phyloP scores from a whole-genome alignment of 1,140 invertebrate species.

The Halictus rubicundus region DNA sequence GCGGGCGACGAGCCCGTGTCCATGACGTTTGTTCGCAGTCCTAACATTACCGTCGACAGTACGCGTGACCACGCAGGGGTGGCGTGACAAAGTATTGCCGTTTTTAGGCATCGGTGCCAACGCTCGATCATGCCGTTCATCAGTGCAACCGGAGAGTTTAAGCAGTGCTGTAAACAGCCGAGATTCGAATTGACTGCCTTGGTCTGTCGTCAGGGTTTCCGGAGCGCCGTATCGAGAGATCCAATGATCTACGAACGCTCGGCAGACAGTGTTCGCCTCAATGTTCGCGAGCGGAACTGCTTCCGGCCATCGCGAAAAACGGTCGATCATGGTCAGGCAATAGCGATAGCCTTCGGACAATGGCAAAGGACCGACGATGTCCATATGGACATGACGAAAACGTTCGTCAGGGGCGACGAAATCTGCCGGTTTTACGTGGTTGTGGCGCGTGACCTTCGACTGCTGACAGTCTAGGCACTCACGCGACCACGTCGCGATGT shows the following conservation, averaged over 20 bases:
- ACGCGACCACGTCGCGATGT: too few relatives aligned
- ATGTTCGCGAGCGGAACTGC: not conserved
- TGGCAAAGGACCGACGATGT: not conserved
- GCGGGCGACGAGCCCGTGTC: slow-evolving; percentile 64
- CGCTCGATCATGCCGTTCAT: not conserved
- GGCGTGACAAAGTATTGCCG: slow-evolving; percentile 31
- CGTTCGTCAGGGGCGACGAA: not conserved
- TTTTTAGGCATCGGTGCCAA: slow-evolving; percentile 15
- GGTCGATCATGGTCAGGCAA: not conserved
- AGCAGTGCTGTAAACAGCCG: not conserved
- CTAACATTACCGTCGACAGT: slow-evolving; percentile 71
- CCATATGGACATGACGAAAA: slow-evolving; percentile 1
- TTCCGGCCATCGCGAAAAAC: not conserved
- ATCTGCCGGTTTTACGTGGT: not conserved
- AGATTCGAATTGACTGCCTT: slow-evolving; percentile 4
- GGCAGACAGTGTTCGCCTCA: not conserved
- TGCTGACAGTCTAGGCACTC: too few relatives aligned
- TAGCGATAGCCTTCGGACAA: not conserved
- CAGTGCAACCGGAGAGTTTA: not conserved
- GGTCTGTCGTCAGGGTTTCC: not conserved
- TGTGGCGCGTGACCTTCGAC: too few relatives aligned
- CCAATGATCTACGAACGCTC: not conserved
- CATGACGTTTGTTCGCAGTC: slow-evolving; percentile 60
- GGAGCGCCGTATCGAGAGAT: not conserved
- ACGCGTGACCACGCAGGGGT: slow-evolving; percentile 55